Evolutionary conservation across 2,888 invertebrate genomes (phyloP), one percentile per base, ranked within the genome.

Genomic region (Poecilobothrus nobilitatus): DNA sequence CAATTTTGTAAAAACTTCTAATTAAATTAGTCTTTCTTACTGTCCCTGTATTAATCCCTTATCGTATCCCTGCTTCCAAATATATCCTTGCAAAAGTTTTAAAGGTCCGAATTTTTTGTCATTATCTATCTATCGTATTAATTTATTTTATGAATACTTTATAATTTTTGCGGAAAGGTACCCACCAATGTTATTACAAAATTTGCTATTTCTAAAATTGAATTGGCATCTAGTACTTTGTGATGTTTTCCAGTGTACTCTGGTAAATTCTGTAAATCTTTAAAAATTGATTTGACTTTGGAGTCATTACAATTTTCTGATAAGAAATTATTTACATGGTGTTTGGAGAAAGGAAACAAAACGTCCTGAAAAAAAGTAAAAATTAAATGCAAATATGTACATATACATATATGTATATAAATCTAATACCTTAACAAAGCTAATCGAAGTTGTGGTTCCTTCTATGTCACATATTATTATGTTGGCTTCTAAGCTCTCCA

Each of bases 31-130:
- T n/a, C 69, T 22, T 71, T 91, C 95, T 89, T 83, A 97, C 96
- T 96, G 95, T 79, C 92, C 94, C 79, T 90, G 91, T 4, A 97
- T 82, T 53, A 87, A 85, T 53, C 91, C 92, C 68, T 84, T 84
- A 74, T 88, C 86, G 78, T 94, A 97, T 5, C 93, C 97, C 74
- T 89, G 87, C 76, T 88, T 87, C 92, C 94, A 96, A 75, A 97
- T 90, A 71, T 92, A 86, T 0, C 95, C 96, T 80, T 97, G 97
- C n/a, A 97, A 83, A 67, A 87, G 86, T 80, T 97, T 97, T 71
- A 97, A 83, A 7, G 91, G 88, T 7, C 87, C 87, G 53, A 88
- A 86, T 80, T 95, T 93, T 70, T 91, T 87, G 80, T 95, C 92
- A 34, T 53, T n/a, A 53, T 53, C 53, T n/a, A 53, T 53, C 53